Conservation (phyloP, 1,140 invertebrate genomes). For the Drosophila nikananu region DNA sequence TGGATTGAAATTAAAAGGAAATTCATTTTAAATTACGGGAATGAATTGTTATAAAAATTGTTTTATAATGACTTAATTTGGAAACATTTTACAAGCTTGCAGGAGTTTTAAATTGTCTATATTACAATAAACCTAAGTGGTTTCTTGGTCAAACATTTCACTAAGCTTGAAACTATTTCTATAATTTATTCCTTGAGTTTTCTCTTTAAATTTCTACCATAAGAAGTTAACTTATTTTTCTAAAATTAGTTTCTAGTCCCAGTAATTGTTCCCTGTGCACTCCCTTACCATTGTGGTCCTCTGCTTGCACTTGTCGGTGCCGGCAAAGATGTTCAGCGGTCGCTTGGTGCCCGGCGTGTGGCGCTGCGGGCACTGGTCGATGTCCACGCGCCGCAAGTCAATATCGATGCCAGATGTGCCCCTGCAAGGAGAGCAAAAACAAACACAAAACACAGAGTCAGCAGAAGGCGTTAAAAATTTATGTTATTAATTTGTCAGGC, state of each 20-base stretch:
- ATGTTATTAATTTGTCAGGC: constrained; percentile 80
- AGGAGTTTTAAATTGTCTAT: not conserved
- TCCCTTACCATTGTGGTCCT: constrained; percentile 91
- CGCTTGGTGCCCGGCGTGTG: constrained; percentile 90
- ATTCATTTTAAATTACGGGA: not conserved
- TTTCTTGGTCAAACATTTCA: not conserved
- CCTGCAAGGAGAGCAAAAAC: constrained; percentile 86
- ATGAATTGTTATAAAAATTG: too few relatives aligned
- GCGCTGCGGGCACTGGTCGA: constrained; percentile 95
- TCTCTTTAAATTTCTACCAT: not conserved
- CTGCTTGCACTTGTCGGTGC: constrained; percentile 97
- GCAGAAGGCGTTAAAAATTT: constrained; percentile 67
- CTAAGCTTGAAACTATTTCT: not conserved
- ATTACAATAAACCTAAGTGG: not conserved
- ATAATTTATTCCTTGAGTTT: not conserved
- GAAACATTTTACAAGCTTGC: too few relatives aligned
- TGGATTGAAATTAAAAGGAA: not conserved
- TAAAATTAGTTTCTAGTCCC: too few relatives aligned
- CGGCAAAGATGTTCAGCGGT: constrained; percentile 95
- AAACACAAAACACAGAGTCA: constrained; percentile 16
- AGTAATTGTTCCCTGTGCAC: not conserved
- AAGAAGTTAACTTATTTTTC: not conserved
- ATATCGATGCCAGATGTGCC: constrained; percentile 98
- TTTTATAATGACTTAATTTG: too few relatives aligned
- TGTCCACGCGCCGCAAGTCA: constrained; percentile 96